Conservation (phyloP, 2,888 invertebrate species). For the Andrena fulva region DNA sequence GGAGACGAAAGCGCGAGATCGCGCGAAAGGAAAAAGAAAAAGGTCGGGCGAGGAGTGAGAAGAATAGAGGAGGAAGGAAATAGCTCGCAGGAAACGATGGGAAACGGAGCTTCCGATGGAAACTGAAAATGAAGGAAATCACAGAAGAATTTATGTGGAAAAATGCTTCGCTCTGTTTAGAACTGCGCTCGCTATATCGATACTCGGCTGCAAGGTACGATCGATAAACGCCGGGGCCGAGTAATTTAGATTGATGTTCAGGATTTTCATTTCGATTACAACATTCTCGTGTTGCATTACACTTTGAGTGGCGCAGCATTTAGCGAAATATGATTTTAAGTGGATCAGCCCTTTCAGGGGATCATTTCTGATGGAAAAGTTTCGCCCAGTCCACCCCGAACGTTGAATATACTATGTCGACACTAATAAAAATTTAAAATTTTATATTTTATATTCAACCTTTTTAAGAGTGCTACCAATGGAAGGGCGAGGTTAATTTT, state of each 20-base stretch:
- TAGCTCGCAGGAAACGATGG: constrained; percentile 37
- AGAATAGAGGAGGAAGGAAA: constrained; percentile 40
- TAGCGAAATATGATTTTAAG: no score
- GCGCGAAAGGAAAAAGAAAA: constrained; percentile 26
- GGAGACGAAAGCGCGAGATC: constrained; percentile 43
- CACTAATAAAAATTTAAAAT: no score
- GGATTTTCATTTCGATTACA: background rate
- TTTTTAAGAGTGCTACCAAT: no score
- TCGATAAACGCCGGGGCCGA: constrained; percentile 12
- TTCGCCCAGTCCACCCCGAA: no score
- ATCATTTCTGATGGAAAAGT: background rate
- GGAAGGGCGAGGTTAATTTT: no score
- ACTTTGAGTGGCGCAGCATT: background rate
- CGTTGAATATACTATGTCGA: no score
- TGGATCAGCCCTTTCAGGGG: background rate
- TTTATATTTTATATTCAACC: no score
- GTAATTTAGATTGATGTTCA: constrained; percentile 26
- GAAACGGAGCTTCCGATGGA: constrained; percentile 50
- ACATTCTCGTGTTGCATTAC: background rate
- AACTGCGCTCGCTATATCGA: background rate
- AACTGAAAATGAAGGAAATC: constrained; percentile 48
- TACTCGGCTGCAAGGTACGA: background rate
- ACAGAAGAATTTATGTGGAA: constrained; percentile 39
- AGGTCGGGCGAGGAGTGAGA: background rate
- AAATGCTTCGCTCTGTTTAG: constrained; percentile 19